Base-by-base conservation (phyloP, 2,888 invertebrate species). In the Synergus itoensis region DNA sequence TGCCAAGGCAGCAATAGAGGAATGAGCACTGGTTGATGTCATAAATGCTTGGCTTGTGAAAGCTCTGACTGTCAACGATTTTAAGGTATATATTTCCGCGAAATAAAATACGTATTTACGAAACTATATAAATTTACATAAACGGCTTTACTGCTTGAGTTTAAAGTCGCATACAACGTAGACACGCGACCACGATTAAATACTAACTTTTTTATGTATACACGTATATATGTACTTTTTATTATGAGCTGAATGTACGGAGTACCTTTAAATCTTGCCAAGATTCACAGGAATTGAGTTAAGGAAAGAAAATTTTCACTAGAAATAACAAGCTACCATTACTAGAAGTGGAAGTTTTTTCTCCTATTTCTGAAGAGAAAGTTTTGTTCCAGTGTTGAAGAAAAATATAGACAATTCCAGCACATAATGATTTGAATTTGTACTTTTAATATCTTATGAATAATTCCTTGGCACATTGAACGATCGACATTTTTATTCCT, bases 61-160 rank as follows among this genome's bases (percentile, higher is more conserved):
- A 18, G 43, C 21, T 12, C 7, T 45, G 45, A 67, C 67, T 67
- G 65, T 14, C 45, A 16, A 60, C 64, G 63, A 80, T 65, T 69
- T 78, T 76, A 78, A 78, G 65, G 79, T 80, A 79, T 78, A 86
- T 87, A 86, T 86, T 84, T 82, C 73, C 78, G 82, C 77, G 81
- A 79, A 80, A 87, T 88, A 86, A 89, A 89, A 86, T 85, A 84
- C 84, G 84, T 84, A 85, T 88, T 86, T 83, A 85, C 83, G 83
- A 84, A 85, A 86, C 84, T 84, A 86, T 88, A 87, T 87, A 89
- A 86, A 88, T 88, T 87, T 87, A 83, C 87, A 86, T 88, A 86
- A 89, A 89, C 87, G 85, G 79, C 87, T 88, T 89, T 87, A 87
- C 85, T 83, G 79, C 82, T 79, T 53, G 57, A 82, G 87, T 85